These are phyloP conservation scores for Thalassarche chlororhynchos DNA, from an alignment of 2,113 vertebrate genomes.

Conservation along the genomic window DNA sequence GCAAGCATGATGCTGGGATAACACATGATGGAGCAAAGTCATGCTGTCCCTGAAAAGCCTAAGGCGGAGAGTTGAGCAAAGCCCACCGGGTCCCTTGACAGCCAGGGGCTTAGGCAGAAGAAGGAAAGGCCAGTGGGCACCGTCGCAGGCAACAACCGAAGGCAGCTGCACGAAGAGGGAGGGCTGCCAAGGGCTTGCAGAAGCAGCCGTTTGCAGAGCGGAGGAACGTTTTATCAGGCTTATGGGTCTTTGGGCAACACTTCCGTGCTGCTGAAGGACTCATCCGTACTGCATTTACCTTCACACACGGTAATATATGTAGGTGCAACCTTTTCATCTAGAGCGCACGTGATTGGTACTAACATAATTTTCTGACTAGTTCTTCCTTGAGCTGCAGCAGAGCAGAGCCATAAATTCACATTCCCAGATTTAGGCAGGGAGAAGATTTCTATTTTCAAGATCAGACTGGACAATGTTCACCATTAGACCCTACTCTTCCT, in stretches of 20 bases:
- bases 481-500: neutral
- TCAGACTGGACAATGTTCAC: neutral
- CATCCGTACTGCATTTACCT: neutral
- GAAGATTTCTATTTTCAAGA: neutral
- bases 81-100: neutral
- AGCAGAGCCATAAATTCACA: neutral
- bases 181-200: neutral
- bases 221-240: neutral
- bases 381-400: neutral
- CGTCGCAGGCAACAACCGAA: accelerated
- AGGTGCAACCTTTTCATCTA: neutral
- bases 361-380: neutral
- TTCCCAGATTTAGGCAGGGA: neutral
- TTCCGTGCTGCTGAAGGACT: neutral
- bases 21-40: neutral
- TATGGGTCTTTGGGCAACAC: neutral
- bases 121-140: neutral
- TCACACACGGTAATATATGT: accelerated
- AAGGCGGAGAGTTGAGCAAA: neutral
- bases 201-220: neutral
- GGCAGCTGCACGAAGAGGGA: neutral
- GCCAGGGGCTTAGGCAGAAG: neutral
- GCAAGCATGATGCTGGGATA: neutral
- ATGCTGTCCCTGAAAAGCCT: neutral
- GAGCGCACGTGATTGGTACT: accelerated